These are phyloP conservation scores for Epiblema foenella DNA, from an alignment of 2,888 invertebrate species.

Conservation along the genomic window DNA sequence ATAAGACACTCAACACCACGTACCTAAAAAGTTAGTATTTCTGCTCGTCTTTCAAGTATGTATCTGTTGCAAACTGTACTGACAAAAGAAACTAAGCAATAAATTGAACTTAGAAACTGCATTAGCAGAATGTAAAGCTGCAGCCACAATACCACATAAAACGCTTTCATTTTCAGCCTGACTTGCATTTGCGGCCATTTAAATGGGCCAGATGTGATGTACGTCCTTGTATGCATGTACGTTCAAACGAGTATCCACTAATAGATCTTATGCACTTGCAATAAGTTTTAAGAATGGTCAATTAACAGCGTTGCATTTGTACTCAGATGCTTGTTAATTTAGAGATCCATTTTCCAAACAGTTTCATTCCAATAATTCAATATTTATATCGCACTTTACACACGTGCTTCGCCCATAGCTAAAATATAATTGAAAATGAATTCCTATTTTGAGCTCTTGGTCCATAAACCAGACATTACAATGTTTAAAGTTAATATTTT, in stretches of 20 bases:
- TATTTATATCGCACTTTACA: too few relatives aligned
- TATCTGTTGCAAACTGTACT: background rate
- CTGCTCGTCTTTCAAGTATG: background rate
- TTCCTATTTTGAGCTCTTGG: too few relatives aligned
- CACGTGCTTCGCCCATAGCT: too few relatives aligned
- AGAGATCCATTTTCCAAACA: too few relatives aligned
- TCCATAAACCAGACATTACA: too few relatives aligned
- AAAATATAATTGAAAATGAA: too few relatives aligned
- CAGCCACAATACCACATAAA: conserved; percentile 39
- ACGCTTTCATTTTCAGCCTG: conserved; percentile 37
- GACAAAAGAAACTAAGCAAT: conserved; percentile 20
- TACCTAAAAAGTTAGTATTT: background rate
- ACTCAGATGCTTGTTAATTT: too few relatives aligned
- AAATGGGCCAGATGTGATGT: conserved; percentile 21
- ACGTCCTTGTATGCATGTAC: background rate
- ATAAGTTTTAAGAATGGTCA: background rate
- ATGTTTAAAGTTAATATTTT: too few relatives aligned
- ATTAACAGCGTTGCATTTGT: background rate
- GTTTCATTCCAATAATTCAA: too few relatives aligned
- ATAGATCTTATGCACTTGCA: background rate
- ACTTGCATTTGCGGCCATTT: conserved; percentile 23
- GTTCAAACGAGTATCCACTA: background rate
- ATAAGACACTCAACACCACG: too few relatives aligned
- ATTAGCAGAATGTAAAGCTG: conserved; percentile 43
- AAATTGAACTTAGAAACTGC: conserved; percentile 39